These are phyloP conservation scores for Echeneis naucrates DNA, from an alignment of 2,797 vertebrate species.

Conservation along the genomic window DNA sequence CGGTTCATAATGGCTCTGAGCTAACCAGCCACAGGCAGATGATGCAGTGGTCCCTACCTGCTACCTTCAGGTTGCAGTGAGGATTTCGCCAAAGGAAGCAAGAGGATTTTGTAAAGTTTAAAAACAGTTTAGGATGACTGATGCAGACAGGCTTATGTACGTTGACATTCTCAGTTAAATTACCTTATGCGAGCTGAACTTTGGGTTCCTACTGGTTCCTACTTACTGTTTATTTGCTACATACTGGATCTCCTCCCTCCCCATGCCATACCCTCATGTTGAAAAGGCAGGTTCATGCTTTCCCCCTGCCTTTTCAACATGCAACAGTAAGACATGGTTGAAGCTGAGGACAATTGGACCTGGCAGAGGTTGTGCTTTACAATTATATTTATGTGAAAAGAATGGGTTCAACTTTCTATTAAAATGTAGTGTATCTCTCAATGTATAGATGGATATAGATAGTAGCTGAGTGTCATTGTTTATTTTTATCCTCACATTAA, in stretches of 20 bases:
- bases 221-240: background rate
- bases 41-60: conserved; percentile 20
- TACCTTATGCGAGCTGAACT: background rate
- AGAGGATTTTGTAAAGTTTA: conserved; percentile 14
- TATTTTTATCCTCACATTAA: conserved; percentile 23
- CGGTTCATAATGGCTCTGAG: conserved; percentile 20
- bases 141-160: background rate
- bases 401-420: background rate
- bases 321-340: background rate
- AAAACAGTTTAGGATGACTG: conserved; percentile 14
- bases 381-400: background rate
- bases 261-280: background rate
- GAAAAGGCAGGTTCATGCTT: background rate
- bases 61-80: conserved; percentile 38
- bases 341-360: background rate
- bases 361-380: background rate
- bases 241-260: too few species aligned
- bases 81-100: conserved; percentile 23
- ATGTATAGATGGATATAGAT: too few species aligned
- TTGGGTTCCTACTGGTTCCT: background rate
- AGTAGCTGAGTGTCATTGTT: conserved; percentile 6
- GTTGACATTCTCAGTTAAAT: conserved; percentile 3
- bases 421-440: background rate
- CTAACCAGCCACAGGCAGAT: conserved; percentile 31
- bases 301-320: background rate